These are phyloP conservation scores for Pteronotus mesoamericanus DNA, from an alignment of 2,797 vertebrate species.

Conservation along the genomic window DNA sequence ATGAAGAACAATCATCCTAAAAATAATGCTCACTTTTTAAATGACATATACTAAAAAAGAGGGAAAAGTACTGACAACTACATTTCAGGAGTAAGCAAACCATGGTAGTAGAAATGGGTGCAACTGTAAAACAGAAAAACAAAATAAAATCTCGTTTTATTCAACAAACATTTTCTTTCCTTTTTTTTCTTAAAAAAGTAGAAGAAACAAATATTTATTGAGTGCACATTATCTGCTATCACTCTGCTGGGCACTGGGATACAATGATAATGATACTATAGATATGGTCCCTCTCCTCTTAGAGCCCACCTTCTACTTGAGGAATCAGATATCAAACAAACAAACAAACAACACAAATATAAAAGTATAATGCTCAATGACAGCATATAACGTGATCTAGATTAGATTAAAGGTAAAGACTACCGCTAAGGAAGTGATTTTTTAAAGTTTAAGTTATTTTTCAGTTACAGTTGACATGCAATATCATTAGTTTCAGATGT, in stretches of 20 bases:
- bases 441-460: too few relatives aligned
- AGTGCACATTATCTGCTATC: not conserved
- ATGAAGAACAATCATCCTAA: not conserved
- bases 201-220: not conserved
- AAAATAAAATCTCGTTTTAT: not conserved
- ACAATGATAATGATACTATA: not conserved
- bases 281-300: not conserved
- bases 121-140: not conserved
- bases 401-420: not conserved
- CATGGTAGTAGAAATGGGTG: not conserved
- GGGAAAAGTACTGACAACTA: not conserved
- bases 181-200: not conserved
- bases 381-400: not conserved
- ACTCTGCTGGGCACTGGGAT: not conserved
- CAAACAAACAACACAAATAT: not conserved
- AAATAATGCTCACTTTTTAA: not conserved
- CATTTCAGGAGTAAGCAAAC: not conserved
- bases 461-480: too few relatives aligned
- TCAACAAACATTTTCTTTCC: not conserved
- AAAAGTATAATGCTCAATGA: not conserved
- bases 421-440: not conserved
- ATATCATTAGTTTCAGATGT: too few relatives aligned
- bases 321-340: not conserved
- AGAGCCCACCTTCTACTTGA: not conserved
- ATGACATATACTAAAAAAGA: not conserved